These are phyloP conservation scores for Heterodera carotae DNA, from an alignment of 1,140 invertebrate genomes.

Conservation along the genomic window DNA sequence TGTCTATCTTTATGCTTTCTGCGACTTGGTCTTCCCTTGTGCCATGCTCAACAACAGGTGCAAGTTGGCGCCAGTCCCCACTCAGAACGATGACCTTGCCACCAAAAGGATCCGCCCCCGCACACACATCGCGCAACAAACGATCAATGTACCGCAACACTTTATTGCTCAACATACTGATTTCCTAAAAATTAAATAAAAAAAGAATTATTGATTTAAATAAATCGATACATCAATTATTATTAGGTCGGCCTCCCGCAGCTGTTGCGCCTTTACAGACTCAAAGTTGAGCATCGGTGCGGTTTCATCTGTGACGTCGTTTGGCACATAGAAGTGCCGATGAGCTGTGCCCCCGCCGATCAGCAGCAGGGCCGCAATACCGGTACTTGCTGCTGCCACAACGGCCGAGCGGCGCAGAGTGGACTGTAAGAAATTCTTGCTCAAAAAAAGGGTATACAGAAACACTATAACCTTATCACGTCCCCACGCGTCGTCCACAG, in stretches of 20 bases:
- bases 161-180: constrained; percentile 9
- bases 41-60: constrained; percentile 46
- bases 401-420: constrained; percentile 13
- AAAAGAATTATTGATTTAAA: background rate
- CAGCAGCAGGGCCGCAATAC: constrained; percentile 59
- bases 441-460: no score
- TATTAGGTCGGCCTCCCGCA: background rate
- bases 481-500: background rate
- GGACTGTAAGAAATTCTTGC: no score
- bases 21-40: constrained; percentile 12
- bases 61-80: constrained; percentile 60
- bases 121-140: constrained; percentile 7
- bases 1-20: constrained; percentile 6
- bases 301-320: constrained; percentile 18
- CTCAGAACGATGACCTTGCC: constrained; percentile 55
- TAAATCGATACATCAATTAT: constrained; percentile 1
- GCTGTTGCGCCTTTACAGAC: background rate
- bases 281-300: constrained; percentile 17
- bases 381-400: constrained; percentile 45
- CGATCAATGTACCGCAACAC: no score
- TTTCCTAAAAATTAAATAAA: background rate
- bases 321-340: constrained; percentile 32
- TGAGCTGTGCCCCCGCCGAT: constrained; percentile 48
- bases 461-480: no score
- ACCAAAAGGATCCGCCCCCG: constrained; percentile 47